Base-by-base conservation (phyloP, 2,113 vertebrate species). In the Tenebrosternarchus preto region DNA sequence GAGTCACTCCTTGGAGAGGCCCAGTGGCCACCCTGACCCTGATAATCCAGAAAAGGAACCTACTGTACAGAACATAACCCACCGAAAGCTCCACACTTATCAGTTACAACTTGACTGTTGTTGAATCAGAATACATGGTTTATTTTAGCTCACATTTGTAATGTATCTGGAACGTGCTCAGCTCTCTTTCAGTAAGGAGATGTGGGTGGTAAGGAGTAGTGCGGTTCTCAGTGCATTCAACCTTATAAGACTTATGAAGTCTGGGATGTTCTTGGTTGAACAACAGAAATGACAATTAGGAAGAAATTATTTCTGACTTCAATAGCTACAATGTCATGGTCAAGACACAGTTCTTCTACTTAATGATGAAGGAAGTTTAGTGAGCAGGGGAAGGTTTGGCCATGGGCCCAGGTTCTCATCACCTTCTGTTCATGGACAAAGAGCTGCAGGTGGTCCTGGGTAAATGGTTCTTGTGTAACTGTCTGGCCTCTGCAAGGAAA, bases 401-500 rank as follows among this genome's bases (percentile, higher is more conserved):
- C 39, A 39, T 2, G 43, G 68, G 25, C 16, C 53, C 72, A 59
- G 64, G 7, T 31, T 67, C 29, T 80, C 70, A 73, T 73, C 78
- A 66, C 60, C 61, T 56, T 56, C 2, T 72, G 16, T 79, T 61
- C 22, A 60, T n/a, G 29, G 60, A 67, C 53, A 75, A 4, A 11
- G 43, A 83, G 59, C 67, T 67, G 24, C 57, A 25, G 57, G 82
- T 80, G 36, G 59, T 59, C 19, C 50, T 43, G 50, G 31, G 19
- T 57, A 66, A 83, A 64, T 70, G 43, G 46, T 80, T 80, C 56
- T 57, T 57, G 20, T 80, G 77, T 83, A 83, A 80, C 71, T 64
- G 56, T 79, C 72, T 78, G 56, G 50, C 60, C 50, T 75, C 29
- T 67, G 31, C 19, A 46, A 31, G 36, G 24, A 63, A 71, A 75